Percentiles rank a stretch among this genome's conserved stretches.
These are phyloP conservation scores for Mus caroli DNA, from an alignment of 2,797 vertebrate species.

Conservation along the genomic window DNA sequence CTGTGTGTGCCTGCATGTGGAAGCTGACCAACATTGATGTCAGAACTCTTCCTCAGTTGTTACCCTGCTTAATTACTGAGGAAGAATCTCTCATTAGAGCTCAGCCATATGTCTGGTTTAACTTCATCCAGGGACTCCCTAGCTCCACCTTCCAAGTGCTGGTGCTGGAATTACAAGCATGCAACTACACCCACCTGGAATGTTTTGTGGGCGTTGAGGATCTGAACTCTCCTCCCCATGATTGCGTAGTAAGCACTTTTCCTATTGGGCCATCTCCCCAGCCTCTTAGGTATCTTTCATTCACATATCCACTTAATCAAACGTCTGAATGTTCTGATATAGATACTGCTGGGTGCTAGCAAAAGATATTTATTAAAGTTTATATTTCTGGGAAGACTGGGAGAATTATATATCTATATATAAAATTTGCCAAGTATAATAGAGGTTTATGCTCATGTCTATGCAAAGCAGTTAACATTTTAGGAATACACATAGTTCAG, in stretches of 20 bases:
- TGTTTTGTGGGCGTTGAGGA: not conserved
- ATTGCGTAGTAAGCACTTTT: not conserved
- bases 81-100: not conserved
- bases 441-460: not conserved
- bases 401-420: not conserved
- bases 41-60: not conserved
- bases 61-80: not conserved
- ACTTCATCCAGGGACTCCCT: not conserved
- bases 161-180: not conserved
- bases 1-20: not conserved
- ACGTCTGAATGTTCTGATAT: conserved; percentile 42
- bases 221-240: not conserved
- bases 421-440: conserved; percentile 42
- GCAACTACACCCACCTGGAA: not conserved
- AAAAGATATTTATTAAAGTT: conserved; percentile 42
- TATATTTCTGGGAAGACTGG: conserved; percentile 22
- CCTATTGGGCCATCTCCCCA: not conserved
- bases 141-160: not conserved
- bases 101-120: not conserved
- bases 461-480: conserved; percentile 53
- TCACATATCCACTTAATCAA: conserved; percentile 11
- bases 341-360: not conserved
- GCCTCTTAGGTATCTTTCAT: not conserved
- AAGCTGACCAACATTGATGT: not conserved
- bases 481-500: not conserved